A percentile compares a stretch with the other conserved stretches of the same genome.
Evolutionary conservation across 2,888 invertebrate genomes (phyloP).

Genomic region (Agriopis leucophaearia): DNA sequence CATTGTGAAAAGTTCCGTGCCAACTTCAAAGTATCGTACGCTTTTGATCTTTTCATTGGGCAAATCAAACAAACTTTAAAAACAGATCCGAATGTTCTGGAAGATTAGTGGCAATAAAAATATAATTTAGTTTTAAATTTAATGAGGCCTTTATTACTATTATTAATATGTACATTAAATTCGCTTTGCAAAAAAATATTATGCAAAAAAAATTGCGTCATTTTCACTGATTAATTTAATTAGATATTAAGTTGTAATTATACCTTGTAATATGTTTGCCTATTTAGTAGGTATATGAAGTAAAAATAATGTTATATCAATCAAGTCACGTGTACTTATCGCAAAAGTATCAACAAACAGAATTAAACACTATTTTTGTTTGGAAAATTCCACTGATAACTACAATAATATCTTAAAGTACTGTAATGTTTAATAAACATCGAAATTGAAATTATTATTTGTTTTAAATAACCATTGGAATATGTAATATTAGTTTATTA

Average conservation of each 20-base stretch:
- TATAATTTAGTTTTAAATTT: background rate
- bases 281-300: too few relatives aligned
- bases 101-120: slow-evolving; percentile 9
- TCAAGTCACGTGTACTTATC: background rate
- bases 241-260: too few relatives aligned
- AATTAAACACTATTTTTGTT: background rate
- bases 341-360: background rate
- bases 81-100: slow-evolving; percentile 44
- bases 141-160: too few relatives aligned
- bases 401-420: background rate
- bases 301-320: background rate
- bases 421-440: background rate
- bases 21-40: slow-evolving; percentile 71
- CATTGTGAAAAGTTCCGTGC: slow-evolving; percentile 83
- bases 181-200: too few relatives aligned
- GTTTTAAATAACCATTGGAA: too few relatives aligned
- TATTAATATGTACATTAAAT: too few relatives aligned
- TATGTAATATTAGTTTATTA: too few relatives aligned
- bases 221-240: too few relatives aligned
- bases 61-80: slow-evolving; percentile 69
- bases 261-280: too few relatives aligned
- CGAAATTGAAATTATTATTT: too few relatives aligned
- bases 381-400: background rate
- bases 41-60: slow-evolving; percentile 88
- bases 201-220: too few relatives aligned